Evolutionary conservation across 2,113 vertebrate species (phyloP).

Genomic region (Raja brachyura): DNA sequence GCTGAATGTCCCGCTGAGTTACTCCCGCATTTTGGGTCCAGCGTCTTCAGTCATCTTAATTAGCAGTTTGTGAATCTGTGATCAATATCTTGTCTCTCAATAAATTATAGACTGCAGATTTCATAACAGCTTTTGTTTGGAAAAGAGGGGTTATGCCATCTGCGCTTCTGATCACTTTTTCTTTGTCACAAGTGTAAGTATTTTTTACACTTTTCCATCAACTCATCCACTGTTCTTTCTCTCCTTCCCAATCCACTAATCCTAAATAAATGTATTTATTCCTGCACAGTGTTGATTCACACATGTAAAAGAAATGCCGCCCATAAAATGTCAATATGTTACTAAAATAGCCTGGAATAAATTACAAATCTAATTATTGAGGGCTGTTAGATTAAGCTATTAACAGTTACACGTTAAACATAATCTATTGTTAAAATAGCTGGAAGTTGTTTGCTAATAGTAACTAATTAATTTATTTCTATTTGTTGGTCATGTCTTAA

Average conservation of each 20-base stretch:
- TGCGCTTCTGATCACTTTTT: background rate
- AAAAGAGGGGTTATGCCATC: background rate
- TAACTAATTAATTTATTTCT: constrained; percentile 46
- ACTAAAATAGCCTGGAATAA: background rate
- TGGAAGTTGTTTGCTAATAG: constrained; percentile 44
- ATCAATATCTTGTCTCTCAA: background rate
- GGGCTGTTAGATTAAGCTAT: constrained; percentile 9
- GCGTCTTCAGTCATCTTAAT: background rate
- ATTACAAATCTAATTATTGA: background rate
- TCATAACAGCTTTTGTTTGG: background rate
- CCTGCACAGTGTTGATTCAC: background rate
- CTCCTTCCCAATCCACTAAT: background rate
- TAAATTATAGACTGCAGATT: background rate
- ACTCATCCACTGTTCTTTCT: too few relatives aligned
- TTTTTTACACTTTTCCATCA: background rate
- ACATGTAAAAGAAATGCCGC: background rate
- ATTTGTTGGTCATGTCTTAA: constrained; percentile 46
- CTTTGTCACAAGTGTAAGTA: background rate
- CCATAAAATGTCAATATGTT: background rate
- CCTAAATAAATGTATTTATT: background rate
- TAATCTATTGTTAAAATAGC: background rate
- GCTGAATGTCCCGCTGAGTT: too few relatives aligned
- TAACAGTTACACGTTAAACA: background rate
- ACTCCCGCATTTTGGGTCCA: too few relatives aligned
- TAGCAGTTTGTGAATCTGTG: background rate